Percentiles rank a stretch among this genome's conserved stretches.
Evolutionary conservation across 2,113 vertebrate genomes (phyloP).

Genomic region (Neodon shergylaensis): DNA sequence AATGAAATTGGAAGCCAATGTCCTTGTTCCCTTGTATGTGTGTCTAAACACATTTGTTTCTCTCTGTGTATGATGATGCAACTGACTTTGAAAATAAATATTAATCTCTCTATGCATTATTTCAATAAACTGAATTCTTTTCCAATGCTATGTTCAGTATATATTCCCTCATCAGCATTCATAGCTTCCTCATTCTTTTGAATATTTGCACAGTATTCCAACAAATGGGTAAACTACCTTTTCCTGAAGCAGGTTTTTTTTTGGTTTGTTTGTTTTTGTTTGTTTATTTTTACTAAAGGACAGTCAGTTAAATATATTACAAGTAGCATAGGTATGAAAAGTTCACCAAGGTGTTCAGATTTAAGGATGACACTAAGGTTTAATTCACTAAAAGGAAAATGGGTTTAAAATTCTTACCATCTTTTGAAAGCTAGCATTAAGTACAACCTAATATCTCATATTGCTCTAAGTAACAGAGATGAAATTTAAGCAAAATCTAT

Average conservation of each 20-base stretch:
- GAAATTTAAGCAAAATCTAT: conserved; percentile 1
- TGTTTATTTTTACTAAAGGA: not conserved
- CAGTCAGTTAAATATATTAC: not conserved
- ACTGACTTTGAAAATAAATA: conserved; percentile 7
- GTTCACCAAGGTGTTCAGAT: not conserved
- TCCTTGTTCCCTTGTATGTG: not conserved
- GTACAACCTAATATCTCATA: not conserved
- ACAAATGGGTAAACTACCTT: not conserved
- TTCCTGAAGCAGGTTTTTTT: not conserved
- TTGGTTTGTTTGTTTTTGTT: not conserved
- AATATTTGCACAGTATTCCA: not conserved
- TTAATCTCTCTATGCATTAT: not conserved
- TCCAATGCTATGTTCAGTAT: not conserved
- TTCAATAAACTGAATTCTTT: not conserved
- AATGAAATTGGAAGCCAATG: not conserved
- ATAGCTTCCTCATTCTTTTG: not conserved
- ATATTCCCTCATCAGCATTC: not conserved
- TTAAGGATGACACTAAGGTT: not conserved
- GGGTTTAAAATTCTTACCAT: not conserved
- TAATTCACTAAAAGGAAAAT: not conserved
- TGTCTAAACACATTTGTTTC: not conserved
- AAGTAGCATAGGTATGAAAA: not conserved
- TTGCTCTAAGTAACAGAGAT: not conserved
- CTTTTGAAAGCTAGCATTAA: not conserved
- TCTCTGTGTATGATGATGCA: not conserved